Conservation (phyloP, 2,113 vertebrate species). For the Raphicerus campestris region DNA sequence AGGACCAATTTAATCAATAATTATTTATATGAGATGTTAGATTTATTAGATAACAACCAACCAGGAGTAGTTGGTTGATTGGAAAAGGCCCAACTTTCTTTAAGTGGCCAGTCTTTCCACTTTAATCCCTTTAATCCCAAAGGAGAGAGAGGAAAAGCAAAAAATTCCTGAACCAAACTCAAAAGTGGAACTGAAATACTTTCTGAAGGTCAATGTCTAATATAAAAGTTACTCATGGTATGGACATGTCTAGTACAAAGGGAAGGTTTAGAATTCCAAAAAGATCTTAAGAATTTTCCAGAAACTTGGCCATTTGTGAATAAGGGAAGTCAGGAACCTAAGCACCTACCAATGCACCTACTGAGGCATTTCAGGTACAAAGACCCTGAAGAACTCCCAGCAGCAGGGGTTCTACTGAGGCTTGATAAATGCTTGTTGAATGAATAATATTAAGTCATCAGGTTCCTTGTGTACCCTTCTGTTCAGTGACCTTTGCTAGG, state of each 20-base stretch:
- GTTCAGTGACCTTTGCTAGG: neutral
- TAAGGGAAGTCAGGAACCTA: neutral
- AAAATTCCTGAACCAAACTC: neutral
- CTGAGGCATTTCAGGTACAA: neutral
- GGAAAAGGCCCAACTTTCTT: neutral
- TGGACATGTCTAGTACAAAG: neutral
- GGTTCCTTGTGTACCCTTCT: neutral
- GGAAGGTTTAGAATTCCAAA: neutral
- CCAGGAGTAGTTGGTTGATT: neutral
- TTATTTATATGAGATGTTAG: neutral
- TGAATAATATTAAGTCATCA: neutral
- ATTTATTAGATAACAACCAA: neutral
- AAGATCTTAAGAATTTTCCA: conserved; percentile 2
- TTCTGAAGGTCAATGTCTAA: neutral
- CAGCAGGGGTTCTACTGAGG: neutral
- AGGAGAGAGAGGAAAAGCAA: neutral
- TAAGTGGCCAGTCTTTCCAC: neutral
- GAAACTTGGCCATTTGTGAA: neutral
- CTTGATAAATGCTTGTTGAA: neutral
- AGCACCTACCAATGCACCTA: neutral
- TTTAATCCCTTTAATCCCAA: neutral
- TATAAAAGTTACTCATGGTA: neutral
- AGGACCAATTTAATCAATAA: neutral
- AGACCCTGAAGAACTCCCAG: neutral
- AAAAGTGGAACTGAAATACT: neutral